Base-by-base conservation (phyloP, 1,140 invertebrate genomes). In the Cyrtorhinus lividipennis region DNA sequence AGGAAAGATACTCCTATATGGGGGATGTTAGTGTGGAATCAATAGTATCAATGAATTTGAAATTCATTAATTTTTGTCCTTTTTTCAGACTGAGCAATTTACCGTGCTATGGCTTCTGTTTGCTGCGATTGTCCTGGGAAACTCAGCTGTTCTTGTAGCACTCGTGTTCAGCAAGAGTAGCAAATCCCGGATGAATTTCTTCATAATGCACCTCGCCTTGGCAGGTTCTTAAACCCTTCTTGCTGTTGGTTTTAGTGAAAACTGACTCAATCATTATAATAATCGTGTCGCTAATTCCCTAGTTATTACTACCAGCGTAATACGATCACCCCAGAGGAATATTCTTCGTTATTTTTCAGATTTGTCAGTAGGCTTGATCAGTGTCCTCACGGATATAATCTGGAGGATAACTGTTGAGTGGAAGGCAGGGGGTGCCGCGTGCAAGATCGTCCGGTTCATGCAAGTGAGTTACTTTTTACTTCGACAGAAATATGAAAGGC, bases 131-230 rank as follows among this genome's bases (percentile, higher is more conserved):
- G 89, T 95, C 13, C 77, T 89, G 26, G 89, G 92, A 8, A 97
- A 96, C 74, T 81, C 83, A 12, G 84, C 90, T 0, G 92, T 97
- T 1, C 78, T 97, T 23, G 81, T 85, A 0, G 88, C 90, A 8
- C 79, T 95, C 38, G 74, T 87, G 24, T 78, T 92, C 56, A 89
- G 87, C 65, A 93, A 93, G 73, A 81, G 82, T 53, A 78, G 91
- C 68, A 95, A 93, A 73, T 92, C 92, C 13, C 78, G 92, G 22
- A 96, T 96, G 91, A 94, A 95, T 71, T 95, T 92, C 76, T 95
- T 96, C 76, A 95, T 97, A 67, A 91, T 90, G 79, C 92, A 96
- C 71, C 76, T 97, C 18, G 92, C 92, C 2, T 80, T 94, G 64
- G 91, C 92, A 76, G 92, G 92, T 88, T n/a, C n/a, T n/a, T n/a